A percentile compares a stretch with the other conserved stretches of the same genome.
Evolutionary conservation across 2,888 invertebrate species (phyloP).

Genomic region (Sceliomorpha sp.): DNA sequence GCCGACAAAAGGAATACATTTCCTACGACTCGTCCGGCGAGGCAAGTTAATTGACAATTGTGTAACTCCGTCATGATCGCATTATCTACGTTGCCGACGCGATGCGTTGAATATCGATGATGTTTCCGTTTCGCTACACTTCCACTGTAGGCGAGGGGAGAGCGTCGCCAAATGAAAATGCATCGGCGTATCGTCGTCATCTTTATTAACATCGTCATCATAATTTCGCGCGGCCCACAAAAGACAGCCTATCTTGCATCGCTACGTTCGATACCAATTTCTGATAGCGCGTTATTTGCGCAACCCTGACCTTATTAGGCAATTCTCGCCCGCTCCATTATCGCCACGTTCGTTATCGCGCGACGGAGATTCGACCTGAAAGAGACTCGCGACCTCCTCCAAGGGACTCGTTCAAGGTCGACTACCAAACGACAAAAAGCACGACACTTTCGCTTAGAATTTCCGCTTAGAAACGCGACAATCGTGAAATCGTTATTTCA

Average conservation of each 20-base stretch:
- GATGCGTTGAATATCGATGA: slow-evolving; percentile 41
- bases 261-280: slow-evolving; percentile 43
- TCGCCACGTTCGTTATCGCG: slow-evolving; percentile 33
- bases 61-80: slow-evolving; percentile 42
- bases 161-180: slow-evolving; percentile 35
- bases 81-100: slow-evolving; percentile 25
- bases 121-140: slow-evolving; percentile 17
- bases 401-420: too few relatives aligned
- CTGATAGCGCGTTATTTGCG: slow-evolving; percentile 52
- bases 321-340: slow-evolving; percentile 54
- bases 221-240: slow-evolving; percentile 30
- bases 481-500: too few relatives aligned
- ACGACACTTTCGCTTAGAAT: too few relatives aligned
- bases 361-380: not conserved
- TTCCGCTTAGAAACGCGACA: too few relatives aligned
- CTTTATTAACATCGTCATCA: slow-evolving; percentile 38
- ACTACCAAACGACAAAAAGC: too few relatives aligned
- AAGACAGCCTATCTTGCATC: slow-evolving; percentile 33
- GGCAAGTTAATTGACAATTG: slow-evolving; percentile 35
- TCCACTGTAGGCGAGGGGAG: not conserved
- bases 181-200: slow-evolving; percentile 33
- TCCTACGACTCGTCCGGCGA: not conserved
- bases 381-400: too few relatives aligned
- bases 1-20: slow-evolving; percentile 16
- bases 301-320: slow-evolving; percentile 61